Base-by-base conservation (phyloP, 2,797 vertebrate genomes). In the Zalophus californianus region DNA sequence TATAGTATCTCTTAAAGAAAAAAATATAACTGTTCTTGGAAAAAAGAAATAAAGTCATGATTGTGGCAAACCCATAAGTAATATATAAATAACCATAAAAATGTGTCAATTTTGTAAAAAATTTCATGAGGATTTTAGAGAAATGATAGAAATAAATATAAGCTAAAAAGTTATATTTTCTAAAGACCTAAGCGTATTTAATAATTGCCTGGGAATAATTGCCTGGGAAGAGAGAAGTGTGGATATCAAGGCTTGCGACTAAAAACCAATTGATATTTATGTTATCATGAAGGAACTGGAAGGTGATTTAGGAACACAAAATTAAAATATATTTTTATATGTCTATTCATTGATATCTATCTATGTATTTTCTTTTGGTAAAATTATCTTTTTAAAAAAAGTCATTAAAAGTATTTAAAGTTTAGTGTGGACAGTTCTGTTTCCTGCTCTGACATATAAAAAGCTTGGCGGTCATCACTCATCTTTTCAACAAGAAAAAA, bases 241-340 rank as follows among this genome's bases (percentile, higher is more conserved):
- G 79, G 73, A 85, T n/a, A 44, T 68, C 41, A 91, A 41, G 2
- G 15, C 88, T n/a, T 75, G 88, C 83, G 86, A 96, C 88, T 93
- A 90, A 97, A 97, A 97, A 20, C n/a, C 93, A 96, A 96, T 58
- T 29, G 62, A 58, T 84, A 88, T n/a, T 91, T 86, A 66, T 95
- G 48, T 35, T 93, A 52, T 27, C 56, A 70, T 83, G 72, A 20
- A 79, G 68, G 41, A 94, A 48, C 91, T 87, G 9, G 48, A 91
- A 93, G 66, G 32, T 25, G 93, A 92, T 83, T 62, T 90, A 93
- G 70, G 80, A 72, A 13, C 66, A 29, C 29, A 73, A 80, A 68
- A 96, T 66, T 73, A 50, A 32, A 91, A 93, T 48, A 56, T 29
- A 58, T 44, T 38, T 90, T 84, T 75, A 92, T 85, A 52, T 48